Evolutionary conservation across 2,888 invertebrate species (phyloP).

Genomic region (Lucinisca nassula): DNA sequence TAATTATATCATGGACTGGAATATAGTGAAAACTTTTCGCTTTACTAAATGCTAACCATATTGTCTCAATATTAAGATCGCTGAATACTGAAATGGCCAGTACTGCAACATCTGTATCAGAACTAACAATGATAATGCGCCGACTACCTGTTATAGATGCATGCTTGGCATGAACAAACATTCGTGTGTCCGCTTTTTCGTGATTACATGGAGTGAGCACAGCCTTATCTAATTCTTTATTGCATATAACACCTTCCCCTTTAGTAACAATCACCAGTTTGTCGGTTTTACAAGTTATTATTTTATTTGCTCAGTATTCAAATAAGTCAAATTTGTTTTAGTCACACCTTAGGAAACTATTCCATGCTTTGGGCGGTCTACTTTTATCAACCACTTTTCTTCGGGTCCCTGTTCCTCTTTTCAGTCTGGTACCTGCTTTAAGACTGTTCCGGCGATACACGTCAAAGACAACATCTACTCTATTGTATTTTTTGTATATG

Average conservation of each 20-base stretch:
- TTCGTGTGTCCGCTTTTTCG: no score
- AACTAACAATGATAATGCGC: not conserved
- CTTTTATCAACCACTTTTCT: slow-evolving; percentile 7
- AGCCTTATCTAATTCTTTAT: no score
- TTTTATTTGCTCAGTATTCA: no score
- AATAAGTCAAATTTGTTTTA: slow-evolving; percentile 21
- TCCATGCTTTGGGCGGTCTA: slow-evolving; percentile 13
- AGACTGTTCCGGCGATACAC: no score
- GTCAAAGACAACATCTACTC: no score
- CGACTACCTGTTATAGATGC: not conserved
- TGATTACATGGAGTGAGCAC: no score
- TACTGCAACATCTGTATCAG: not conserved
- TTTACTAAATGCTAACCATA: not conserved
- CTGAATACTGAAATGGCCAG: not conserved
- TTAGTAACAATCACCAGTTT: no score
- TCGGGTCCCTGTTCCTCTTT: not conserved
- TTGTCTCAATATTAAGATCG: not conserved
- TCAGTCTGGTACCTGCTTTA: not conserved
- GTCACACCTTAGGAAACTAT: slow-evolving; percentile 3
- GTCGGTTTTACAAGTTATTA: no score
- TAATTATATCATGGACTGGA: not conserved
- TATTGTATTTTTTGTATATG: no score
- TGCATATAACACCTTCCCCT: no score
- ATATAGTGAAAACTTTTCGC: not conserved
- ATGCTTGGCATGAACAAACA: not conserved